Evolutionary conservation across 2,888 invertebrate genomes (phyloP).

Genomic region (Melanargia galathea): DNA sequence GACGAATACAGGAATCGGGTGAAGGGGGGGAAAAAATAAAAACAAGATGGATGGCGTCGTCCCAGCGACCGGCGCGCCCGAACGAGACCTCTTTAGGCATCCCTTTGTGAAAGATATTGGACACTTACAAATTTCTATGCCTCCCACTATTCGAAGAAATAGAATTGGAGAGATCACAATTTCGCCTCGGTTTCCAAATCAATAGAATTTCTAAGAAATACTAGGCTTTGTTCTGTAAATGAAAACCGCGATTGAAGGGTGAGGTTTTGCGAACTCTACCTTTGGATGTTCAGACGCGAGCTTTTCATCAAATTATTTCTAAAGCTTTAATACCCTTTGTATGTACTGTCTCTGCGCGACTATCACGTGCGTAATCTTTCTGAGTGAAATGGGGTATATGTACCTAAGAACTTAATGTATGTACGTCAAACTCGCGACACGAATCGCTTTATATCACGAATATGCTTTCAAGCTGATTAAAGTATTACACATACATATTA

Average conservation of each 20-base stretch:
- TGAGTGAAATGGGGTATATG: conserved; percentile 28
- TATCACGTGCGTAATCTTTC: conserved; percentile 31
- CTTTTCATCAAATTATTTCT: conserved; percentile 5
- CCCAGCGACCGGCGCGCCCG: conserved; percentile 17
- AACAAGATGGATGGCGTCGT: conserved; percentile 67
- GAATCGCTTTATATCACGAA: conserved; percentile 32
- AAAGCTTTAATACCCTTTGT: conserved; percentile 4
- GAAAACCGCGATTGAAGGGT: not conserved
- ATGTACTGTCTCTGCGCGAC: conserved; percentile 11
- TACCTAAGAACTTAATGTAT: conserved; percentile 31
- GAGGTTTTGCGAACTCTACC: not conserved
- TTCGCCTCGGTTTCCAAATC: not conserved
- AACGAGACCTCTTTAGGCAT: conserved; percentile 24
- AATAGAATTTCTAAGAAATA: not conserved
- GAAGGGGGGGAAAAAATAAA: conserved; percentile 60
- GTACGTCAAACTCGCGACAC: conserved; percentile 40
- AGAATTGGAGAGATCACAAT: not conserved
- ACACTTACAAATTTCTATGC: conserved; percentile 3
- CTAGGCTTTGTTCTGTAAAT: not conserved
- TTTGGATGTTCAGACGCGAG: not conserved
- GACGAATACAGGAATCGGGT: conserved; percentile 60
- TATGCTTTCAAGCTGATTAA: conserved; percentile 62
- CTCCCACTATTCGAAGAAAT: not conserved
- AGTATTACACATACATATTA: conserved; percentile 22
- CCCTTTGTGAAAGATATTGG: conserved; percentile 10